These are phyloP conservation scores for Villa cingulata DNA, from an alignment of 2,888 invertebrate species.

Conservation along the genomic window DNA sequence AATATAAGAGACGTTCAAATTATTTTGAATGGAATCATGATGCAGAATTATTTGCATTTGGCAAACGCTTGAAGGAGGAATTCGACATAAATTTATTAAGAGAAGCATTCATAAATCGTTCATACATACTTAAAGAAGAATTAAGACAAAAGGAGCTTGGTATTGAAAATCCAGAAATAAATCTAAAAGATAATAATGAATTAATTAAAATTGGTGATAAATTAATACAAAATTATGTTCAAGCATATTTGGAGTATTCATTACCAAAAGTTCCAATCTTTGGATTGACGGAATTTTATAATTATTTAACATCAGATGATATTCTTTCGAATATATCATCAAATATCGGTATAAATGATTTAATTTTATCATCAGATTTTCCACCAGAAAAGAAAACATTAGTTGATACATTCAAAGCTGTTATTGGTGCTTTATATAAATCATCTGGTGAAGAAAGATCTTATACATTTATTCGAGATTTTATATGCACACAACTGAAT, in stretches of 20 bases:
- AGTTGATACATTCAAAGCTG: slow-evolving; percentile 62
- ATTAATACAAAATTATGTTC: slow-evolving; percentile 51
- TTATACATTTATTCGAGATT: slow-evolving; percentile 70
- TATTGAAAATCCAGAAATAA: slow-evolving; percentile 43
- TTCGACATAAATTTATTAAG: slow-evolving; percentile 57
- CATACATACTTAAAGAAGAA: slow-evolving; percentile 60
- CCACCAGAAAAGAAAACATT: slow-evolving; percentile 45
- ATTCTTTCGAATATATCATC: slow-evolving; percentile 56
- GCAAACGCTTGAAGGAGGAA: slow-evolving; percentile 68
- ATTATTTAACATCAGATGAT: slow-evolving; percentile 50
- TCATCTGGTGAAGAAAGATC: slow-evolving; percentile 53
- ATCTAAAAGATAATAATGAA: slow-evolving; percentile 52
- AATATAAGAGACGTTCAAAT: neutral
- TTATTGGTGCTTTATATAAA: slow-evolving; percentile 60
- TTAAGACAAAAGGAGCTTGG: slow-evolving; percentile 54
- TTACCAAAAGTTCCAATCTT: slow-evolving; percentile 62
- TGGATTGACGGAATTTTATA: slow-evolving; percentile 53
- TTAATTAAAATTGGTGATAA: slow-evolving; percentile 53
- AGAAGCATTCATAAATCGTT: slow-evolving; percentile 65
- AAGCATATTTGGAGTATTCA: slow-evolving; percentile 51
- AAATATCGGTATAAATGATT: slow-evolving; percentile 69
- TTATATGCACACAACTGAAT: slow-evolving; percentile 69
- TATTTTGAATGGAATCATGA: slow-evolving; percentile 20
- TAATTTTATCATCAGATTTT: slow-evolving; percentile 64
- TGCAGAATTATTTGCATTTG: slow-evolving; percentile 79